A percentile compares a stretch with the other conserved stretches of the same genome.
Evolutionary conservation across 1,140 invertebrate species (phyloP).

Genomic region (Scaptomyza graminum): DNA sequence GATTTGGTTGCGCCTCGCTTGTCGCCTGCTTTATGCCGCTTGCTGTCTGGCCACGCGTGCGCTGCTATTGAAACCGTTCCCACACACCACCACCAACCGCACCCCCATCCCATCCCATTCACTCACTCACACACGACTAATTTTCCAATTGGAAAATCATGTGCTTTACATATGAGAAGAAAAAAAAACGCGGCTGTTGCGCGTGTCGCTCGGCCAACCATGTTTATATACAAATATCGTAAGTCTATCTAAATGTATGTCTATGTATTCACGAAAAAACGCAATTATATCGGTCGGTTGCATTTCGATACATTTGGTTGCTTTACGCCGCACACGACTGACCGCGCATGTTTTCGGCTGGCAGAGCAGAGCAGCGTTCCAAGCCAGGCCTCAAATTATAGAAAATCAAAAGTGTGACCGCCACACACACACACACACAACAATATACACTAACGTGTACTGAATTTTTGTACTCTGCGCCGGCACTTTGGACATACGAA

Average conservation of each 20-base stretch:
- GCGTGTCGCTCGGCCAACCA: slow-evolving; percentile 79
- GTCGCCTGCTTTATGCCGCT: slow-evolving; percentile 73
- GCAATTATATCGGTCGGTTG: slow-evolving; percentile 83
- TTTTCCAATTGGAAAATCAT: slow-evolving; percentile 82
- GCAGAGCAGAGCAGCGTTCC: slow-evolving; percentile 63
- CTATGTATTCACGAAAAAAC: slow-evolving; percentile 73
- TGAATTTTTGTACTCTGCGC: slow-evolving; percentile 12
- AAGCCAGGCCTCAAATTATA: slow-evolving; percentile 78
- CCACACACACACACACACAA: slow-evolving; percentile 56
- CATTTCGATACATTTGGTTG: slow-evolving; percentile 83
- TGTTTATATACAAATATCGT: slow-evolving; percentile 38
- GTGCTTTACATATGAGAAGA: slow-evolving; percentile 78
- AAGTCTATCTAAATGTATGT: slow-evolving; percentile 30
- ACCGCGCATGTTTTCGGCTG: slow-evolving; percentile 82
- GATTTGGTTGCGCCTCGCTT: slow-evolving; percentile 76
- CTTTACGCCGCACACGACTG: slow-evolving; percentile 83
- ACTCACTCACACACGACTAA: slow-evolving; percentile 54
- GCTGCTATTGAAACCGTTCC: slow-evolving; percentile 55
- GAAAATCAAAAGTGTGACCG: slow-evolving; percentile 82
- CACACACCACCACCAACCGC: slow-evolving; percentile 4
- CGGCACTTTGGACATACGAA: slow-evolving; percentile 61
- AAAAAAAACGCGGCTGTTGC: slow-evolving; percentile 77
- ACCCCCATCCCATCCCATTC: background rate
- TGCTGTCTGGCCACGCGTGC: slow-evolving; percentile 73
- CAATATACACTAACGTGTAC: background rate